Percentiles rank a stretch among this genome's conserved stretches.
Conservation (phyloP, 2,113 vertebrate genomes). For the Bostrychus sinensis region DNA sequence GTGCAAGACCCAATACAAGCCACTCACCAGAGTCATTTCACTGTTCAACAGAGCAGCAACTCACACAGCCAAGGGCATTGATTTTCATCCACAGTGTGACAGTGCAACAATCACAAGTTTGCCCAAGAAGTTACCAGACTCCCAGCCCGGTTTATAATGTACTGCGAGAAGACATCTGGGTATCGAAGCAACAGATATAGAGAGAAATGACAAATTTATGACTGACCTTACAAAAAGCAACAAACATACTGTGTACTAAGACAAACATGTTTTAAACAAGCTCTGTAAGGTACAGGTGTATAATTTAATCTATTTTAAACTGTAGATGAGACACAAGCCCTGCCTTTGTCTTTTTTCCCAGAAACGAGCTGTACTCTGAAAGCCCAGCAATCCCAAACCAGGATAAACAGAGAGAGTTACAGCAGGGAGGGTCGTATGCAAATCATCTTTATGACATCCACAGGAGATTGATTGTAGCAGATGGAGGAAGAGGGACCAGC, state of each 20-base stretch:
- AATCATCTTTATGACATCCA: too few species aligned
- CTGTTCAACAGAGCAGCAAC: slow-evolving; percentile 78
- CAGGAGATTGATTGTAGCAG: too few species aligned
- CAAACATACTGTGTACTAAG: neutral
- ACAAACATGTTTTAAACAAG: too few species aligned
- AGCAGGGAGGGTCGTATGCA: too few species aligned
- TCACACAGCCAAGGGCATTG: slow-evolving; percentile 56
- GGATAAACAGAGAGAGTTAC: too few species aligned
- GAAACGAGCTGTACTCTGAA: too few species aligned
- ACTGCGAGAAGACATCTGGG: neutral
- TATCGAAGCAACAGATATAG: slow-evolving; percentile 1
- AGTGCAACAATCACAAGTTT: slow-evolving; percentile 74
- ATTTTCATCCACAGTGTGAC: slow-evolving; percentile 70
- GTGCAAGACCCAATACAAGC: slow-evolving; percentile 41
- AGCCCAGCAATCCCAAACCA: too few species aligned
- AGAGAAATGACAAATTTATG: slow-evolving; percentile 3
- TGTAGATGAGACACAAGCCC: too few species aligned
- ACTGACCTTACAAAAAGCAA: neutral
- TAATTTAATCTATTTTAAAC: neutral
- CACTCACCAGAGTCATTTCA: slow-evolving; percentile 73
- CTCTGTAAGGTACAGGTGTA: too few species aligned
- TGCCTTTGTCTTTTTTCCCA: too few species aligned
- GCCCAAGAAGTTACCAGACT: slow-evolving; percentile 63
- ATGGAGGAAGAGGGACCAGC: too few species aligned
- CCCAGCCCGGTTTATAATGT: slow-evolving; percentile 24